phyloP scores from a whole-genome alignment of 2,888 invertebrate genomes.

The Artemia sinica region DNA sequence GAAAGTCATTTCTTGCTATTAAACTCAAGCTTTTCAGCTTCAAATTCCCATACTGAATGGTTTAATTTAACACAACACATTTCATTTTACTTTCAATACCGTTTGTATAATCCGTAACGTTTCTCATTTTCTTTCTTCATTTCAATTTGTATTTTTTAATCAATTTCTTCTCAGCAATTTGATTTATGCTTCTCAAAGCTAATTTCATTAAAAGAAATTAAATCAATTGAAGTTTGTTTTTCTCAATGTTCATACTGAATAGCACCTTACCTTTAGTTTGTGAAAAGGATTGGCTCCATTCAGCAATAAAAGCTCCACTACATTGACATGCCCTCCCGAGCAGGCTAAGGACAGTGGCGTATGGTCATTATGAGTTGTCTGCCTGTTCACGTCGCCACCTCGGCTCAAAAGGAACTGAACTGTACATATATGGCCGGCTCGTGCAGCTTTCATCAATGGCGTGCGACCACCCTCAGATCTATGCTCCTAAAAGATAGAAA shows the following conservation, averaged over 20 bases:
- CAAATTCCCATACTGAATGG: too few relatives aligned
- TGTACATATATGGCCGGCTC: constrained; percentile 87
- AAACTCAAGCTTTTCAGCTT: too few relatives aligned
- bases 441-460: constrained; percentile 93
- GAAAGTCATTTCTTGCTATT: too few relatives aligned
- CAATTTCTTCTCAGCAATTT: background rate
- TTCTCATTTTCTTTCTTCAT: too few relatives aligned
- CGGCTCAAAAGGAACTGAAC: constrained; percentile 86
- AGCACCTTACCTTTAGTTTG: constrained; percentile 56
- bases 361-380: constrained; percentile 83
- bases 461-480: constrained; percentile 93
- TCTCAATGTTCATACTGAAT: constrained; percentile 1
- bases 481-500: constrained; percentile 47
- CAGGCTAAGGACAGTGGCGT: constrained; percentile 90
- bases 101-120: too few relatives aligned
- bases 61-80: too few relatives aligned
- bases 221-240: background rate
- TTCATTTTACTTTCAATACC: too few relatives aligned
- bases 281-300: constrained; percentile 88
- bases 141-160: background rate
- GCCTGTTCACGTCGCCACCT: constrained; percentile 61
- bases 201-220: constrained; percentile 15
- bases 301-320: constrained; percentile 75
- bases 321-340: constrained; percentile 83
- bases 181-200: background rate